Percentiles rank a stretch among this genome's conserved stretches.
phyloP scores from a whole-genome alignment of 2,113 vertebrate genomes.

The Leptobrachium ailaonicum region DNA sequence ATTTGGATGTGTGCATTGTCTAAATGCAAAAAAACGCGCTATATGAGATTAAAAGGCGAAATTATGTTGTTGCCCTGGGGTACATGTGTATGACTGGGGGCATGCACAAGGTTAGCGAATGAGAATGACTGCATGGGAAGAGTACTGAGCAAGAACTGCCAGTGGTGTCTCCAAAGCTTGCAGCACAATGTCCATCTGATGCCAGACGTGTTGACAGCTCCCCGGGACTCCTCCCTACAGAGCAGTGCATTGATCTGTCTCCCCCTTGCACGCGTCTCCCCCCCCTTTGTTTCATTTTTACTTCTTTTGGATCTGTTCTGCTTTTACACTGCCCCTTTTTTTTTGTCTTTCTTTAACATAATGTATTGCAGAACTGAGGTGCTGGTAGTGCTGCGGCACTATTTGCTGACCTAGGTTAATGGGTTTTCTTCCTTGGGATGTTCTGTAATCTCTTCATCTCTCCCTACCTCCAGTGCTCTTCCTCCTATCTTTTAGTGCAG shows the following conservation, averaged over 20 bases:
- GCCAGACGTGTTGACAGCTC: slow-evolving; percentile 23
- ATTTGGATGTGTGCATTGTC: too few relatives aligned
- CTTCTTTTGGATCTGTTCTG: not conserved
- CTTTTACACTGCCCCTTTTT: not conserved
- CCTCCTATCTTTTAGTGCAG: not conserved
- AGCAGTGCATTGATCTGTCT: slow-evolving; percentile 1
- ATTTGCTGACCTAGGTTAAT: too few relatives aligned
- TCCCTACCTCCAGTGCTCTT: not conserved
- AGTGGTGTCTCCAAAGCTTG: slow-evolving; percentile 20
- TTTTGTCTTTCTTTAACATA: too few relatives aligned
- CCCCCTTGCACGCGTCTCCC: not conserved
- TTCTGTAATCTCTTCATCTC: not conserved
- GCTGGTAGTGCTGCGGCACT: too few relatives aligned
- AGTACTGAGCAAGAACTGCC: slow-evolving; percentile 4
- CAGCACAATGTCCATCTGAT: slow-evolving; percentile 35
- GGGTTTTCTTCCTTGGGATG: too few relatives aligned
- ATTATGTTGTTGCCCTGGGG: not conserved
- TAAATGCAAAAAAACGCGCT: not conserved
- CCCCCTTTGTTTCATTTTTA: too few relatives aligned
- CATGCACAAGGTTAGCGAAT: slow-evolving; percentile 22
- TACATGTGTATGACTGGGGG: slow-evolving; percentile 2
- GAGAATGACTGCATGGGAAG: not conserved
- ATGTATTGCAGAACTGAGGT: too few relatives aligned
- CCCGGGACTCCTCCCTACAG: slow-evolving; percentile 8
- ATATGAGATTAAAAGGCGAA: not conserved